Evolutionary conservation across 2,113 vertebrate genomes (phyloP), one percentile per base, ranked within the genome.

Genomic region (Motacilla alba): DNA sequence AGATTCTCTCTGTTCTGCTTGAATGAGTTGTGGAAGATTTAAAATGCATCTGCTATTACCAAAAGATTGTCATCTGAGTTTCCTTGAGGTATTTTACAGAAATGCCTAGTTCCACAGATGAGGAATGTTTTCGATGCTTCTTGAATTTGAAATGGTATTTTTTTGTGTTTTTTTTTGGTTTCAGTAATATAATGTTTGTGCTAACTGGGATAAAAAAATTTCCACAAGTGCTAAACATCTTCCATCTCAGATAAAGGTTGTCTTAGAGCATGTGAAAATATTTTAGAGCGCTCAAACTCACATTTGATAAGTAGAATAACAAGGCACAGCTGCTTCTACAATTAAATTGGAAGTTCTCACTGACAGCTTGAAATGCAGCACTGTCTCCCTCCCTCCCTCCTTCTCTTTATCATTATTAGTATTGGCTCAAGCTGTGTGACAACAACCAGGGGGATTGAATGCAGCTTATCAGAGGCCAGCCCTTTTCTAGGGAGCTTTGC

Each of bases 391-490:
- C 33, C 33, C 28, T 58, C 33, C n/a, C 21, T 67, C 33, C n/a
- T 18, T 67, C 30, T 10, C 53, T 21, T 7, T 10, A 5, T 21
- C 0, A 0, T 41, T 73, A 55, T 6, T 39, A 24, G 43, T 15
- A 55, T 35, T 41, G 70, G 37, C 56, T 67, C 46, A 16, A 55
- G 67, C 81, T 87, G n/a, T 43, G 53, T 72, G n/a, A 37, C 70
- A 75, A 10, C 33, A 52, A 58, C 18, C 15, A 20, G 10, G 35
- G 31, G 52, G 14, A 41, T 26, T 35, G 17, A 60, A 60, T 28
- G 21, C 12, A 86, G 60, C 14, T 87, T 24, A 35, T 59, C 50
- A 30, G 26, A 24, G 53, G 27, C 37, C 70, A 86, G 78, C 41
- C 15, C 52, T 87, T 72, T 49, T 35, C 55, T 43, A 6, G 9